Evolutionary conservation across 1,140 invertebrate species (phyloP), one percentile per base, ranked within the genome.

Genomic region (Limonius californicus): DNA sequence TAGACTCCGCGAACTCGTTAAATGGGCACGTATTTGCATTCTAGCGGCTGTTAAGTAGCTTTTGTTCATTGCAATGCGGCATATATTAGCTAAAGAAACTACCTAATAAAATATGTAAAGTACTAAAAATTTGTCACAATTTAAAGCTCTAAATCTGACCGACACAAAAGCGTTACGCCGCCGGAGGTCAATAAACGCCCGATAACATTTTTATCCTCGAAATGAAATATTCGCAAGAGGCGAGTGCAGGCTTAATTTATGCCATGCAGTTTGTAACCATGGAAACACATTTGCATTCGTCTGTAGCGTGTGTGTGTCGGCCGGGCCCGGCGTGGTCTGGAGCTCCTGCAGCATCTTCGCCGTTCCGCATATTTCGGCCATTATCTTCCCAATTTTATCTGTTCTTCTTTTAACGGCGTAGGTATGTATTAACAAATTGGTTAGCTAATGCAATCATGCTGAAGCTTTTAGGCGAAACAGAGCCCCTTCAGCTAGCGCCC

Each of bases 191-290:
- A 67, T 69, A 69, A 62, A 66, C 58, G 65, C 55, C 65, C 35
- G 65, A 67, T 69, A 63, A 65, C 62, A 54, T 69, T 69, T 66
- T 68, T 67, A 69, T 69, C 59, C 61, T 61, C 63, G 60, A 65
- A 67, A 69, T 69, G 68, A 69, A 69, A 66, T 69, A 69, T 69
- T 67, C 62, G 54, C 67, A 60, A 50, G 62, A 69, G 65, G 57
- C 65, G 63, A 67, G 65, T 67, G 65, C 68, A 68, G 57, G 20
- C 58, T 65, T 66, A 72, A 70, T 72, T 72, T 72, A 72, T 70
- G 64, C 68, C 64, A 62, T 67, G 70, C 69, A 68, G 68, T 68
- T 68, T 63, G 69, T 72, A 68, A 56, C 64, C 70, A 69, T 72
- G 67, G 69, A 61, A 69, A 70, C 68, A 43, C 64, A 67, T 67